Base-by-base conservation (phyloP, 2,888 invertebrate species). In the Linyphia triangularis region DNA sequence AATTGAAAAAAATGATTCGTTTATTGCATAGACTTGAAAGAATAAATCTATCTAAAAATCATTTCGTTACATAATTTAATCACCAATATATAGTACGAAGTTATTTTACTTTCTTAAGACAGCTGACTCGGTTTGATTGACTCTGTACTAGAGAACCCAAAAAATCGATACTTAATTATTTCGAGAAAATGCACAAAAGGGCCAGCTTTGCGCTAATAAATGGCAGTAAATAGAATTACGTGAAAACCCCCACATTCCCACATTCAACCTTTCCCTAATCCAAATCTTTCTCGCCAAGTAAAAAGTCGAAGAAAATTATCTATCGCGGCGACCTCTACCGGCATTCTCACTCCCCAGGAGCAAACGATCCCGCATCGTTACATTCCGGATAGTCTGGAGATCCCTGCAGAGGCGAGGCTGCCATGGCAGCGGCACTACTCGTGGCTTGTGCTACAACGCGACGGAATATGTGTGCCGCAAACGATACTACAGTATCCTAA, bases 381-480 rank as follows among this genome's bases (percentile, higher is more conserved):
- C 22, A 73, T 30, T 73, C 57, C 61, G 77, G 26, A 51, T 61
- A 77, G 63, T 63, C 59, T 33, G 40, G 24, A 40, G 77, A 61
- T 61, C 40, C 57, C 77, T 77, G 77, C 75, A 77, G 77, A 77
- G 63, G 77, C 40, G 61, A 63, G 77, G 77, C 77, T 77, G 77
- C 61, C 63, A 77, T 77, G 77, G 77, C 77, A 77, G 77, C 77
- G 37, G 77, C 40, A 24, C 24, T 51, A 16, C 7, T 40, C 61
- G 28, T 22, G 30, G 28, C 51, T 59, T 59, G 73, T 59, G 33
- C 33, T n/a, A 51, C 19, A 51, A 73, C 30, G 19, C 51, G 33
- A 59, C 37, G 77, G 77, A 77, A 77, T 77, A 77, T 77, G 77
- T 63, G 63, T 63, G 30, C 28, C n/a, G 61, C 40, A 24, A 63